These are phyloP conservation scores for Yponomeuta cagnagella DNA, from an alignment of 2,888 invertebrate species.

Conservation along the genomic window DNA sequence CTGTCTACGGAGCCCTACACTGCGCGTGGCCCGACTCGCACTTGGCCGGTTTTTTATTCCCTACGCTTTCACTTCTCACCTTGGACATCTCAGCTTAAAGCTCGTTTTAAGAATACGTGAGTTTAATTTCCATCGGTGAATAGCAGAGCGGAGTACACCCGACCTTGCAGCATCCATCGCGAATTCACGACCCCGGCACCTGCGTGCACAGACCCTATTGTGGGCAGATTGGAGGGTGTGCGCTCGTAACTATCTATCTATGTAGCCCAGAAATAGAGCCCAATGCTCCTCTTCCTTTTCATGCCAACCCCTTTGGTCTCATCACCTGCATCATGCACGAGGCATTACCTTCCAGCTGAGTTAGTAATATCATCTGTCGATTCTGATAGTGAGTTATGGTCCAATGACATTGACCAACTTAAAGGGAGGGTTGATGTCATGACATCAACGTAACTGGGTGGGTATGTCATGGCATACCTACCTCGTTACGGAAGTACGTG, in stretches of 20 bases:
- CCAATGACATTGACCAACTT: too few relatives aligned
- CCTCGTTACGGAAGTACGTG: too few relatives aligned
- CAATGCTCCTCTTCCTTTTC: neutral
- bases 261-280: neutral
- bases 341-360: too few relatives aligned
- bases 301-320: neutral
- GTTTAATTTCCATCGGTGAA: neutral
- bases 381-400: too few relatives aligned
- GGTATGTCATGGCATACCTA: too few relatives aligned
- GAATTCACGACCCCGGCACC: conserved; percentile 41
- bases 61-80: too few relatives aligned
- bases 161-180: conserved; percentile 45
- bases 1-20: too few relatives aligned
- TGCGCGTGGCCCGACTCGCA: too few relatives aligned
- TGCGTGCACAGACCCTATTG: conserved; percentile 29
- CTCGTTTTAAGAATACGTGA: neutral
- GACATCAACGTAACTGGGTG: too few relatives aligned
- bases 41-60: too few relatives aligned
- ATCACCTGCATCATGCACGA: neutral
- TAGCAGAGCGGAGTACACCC: conserved; percentile 1
- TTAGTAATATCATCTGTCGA: too few relatives aligned
- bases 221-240: conserved; percentile 18
- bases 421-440: too few relatives aligned
- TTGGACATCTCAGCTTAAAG: neutral
- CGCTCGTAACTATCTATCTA: neutral